Evolutionary conservation across 2,113 vertebrate species (phyloP).

Genomic region (Psophia crepitans): DNA sequence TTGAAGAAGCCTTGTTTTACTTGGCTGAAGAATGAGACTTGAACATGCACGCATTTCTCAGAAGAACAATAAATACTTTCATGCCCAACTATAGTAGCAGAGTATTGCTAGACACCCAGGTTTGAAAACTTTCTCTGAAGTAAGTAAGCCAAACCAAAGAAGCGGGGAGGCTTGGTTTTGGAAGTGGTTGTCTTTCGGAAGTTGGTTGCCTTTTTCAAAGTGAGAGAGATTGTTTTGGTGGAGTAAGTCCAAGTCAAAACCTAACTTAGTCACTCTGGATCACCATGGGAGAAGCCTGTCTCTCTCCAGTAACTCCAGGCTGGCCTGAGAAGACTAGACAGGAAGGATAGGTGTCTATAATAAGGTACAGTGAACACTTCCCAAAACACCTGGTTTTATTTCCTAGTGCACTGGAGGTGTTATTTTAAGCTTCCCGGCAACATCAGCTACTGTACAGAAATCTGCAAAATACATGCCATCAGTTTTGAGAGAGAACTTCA

Average conservation of each 20-base stretch:
- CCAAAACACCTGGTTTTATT: not conserved
- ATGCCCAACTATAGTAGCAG: not conserved
- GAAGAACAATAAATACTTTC: not conserved
- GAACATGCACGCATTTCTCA: not conserved
- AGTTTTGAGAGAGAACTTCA: not conserved
- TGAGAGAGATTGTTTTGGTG: not conserved
- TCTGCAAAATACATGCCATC: not conserved
- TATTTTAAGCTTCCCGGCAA: slow-evolving; percentile 2
- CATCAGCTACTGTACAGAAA: not conserved
- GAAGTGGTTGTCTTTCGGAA: not conserved
- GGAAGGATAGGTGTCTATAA: not conserved
- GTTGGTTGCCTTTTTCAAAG: not conserved
- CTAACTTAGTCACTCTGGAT: not conserved
- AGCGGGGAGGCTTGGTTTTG: not conserved
- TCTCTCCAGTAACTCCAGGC: not conserved
- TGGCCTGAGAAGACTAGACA: not conserved
- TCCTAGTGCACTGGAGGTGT: not conserved
- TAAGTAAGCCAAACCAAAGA: not conserved
- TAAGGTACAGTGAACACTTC: not conserved
- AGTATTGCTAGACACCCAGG: not conserved
- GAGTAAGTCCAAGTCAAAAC: not conserved
- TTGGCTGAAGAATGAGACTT: not conserved
- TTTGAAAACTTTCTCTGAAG: not conserved
- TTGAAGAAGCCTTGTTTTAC: not conserved
- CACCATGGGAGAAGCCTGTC: not conserved